A percentile compares a stretch with the other conserved stretches of the same genome.
Evolutionary conservation across 2,113 vertebrate genomes (phyloP).

Genomic region (Riparia riparia): DNA sequence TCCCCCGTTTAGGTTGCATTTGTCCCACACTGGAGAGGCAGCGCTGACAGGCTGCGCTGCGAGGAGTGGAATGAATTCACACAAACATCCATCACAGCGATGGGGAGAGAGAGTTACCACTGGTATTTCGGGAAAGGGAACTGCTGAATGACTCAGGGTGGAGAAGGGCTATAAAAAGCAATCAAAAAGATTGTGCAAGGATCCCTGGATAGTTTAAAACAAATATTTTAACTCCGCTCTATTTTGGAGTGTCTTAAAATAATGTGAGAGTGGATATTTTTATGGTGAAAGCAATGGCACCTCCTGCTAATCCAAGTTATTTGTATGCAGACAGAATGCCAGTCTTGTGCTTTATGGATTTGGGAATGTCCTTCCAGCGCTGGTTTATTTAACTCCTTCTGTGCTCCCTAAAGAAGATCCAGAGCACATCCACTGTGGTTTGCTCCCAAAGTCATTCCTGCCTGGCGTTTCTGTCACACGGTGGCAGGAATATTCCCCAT

Average conservation of each 20-base stretch:
- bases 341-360: fast-evolving
- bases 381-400: neutral
- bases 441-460: neutral
- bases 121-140: neutral
- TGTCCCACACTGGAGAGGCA: neutral
- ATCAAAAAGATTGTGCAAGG: neutral
- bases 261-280: neutral
- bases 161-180: neutral
- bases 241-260: neutral
- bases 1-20: fast-evolving
- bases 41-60: neutral
- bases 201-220: neutral
- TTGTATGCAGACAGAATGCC: neutral
- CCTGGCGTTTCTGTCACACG: neutral
- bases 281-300: neutral
- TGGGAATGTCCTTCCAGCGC: neutral
- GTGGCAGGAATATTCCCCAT: neutral
- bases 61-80: neutral
- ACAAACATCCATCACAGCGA: neutral
- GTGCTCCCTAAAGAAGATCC: neutral
- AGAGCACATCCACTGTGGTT: fast-evolving
- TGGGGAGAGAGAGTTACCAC: neutral
- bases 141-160: neutral
- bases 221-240: neutral
- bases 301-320: neutral